Evolutionary conservation across 2,113 vertebrate genomes (phyloP).

Genomic region (Catharus fuscescens): DNA sequence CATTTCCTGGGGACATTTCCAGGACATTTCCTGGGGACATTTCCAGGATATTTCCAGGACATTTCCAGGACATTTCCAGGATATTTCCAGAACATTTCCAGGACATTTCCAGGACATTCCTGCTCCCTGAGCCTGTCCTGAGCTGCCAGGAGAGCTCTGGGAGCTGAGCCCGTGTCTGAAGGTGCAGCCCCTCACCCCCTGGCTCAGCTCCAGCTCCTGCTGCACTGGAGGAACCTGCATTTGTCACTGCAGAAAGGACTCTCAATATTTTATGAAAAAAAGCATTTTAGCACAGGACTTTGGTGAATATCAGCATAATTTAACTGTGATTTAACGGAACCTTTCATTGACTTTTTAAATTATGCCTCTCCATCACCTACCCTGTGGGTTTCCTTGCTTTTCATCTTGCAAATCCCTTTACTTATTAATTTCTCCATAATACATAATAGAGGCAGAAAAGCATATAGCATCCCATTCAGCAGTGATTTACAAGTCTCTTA

Average conservation of each 20-base stretch:
- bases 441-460: slow-evolving; percentile 61
- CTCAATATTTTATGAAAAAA: slow-evolving; percentile 74
- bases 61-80: too few relatives aligned
- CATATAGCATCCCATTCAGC: slow-evolving; percentile 56
- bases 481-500: slow-evolving; percentile 69
- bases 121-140: too few relatives aligned
- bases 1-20: too few relatives aligned
- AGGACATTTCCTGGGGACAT: too few relatives aligned
- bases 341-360: slow-evolving; percentile 79
- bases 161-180: fast-evolving
- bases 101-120: too few relatives aligned
- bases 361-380: slow-evolving; percentile 71
- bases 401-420: slow-evolving; percentile 73
- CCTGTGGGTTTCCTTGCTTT: slow-evolving; percentile 74
- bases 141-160: not conserved
- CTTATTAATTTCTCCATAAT: slow-evolving; percentile 74
- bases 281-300: slow-evolving; percentile 57
- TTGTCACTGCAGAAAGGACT: slow-evolving; percentile 60
- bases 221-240: slow-evolving; percentile 5
- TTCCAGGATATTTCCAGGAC: too few relatives aligned
- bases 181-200: not conserved
- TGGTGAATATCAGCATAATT: slow-evolving; percentile 70
- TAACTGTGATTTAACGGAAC: slow-evolving; percentile 74
- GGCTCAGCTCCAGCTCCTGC: not conserved
- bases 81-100: too few relatives aligned